These are phyloP conservation scores for Scolopax mira DNA, from an alignment of 2,113 vertebrate genomes.

Conservation along the genomic window DNA sequence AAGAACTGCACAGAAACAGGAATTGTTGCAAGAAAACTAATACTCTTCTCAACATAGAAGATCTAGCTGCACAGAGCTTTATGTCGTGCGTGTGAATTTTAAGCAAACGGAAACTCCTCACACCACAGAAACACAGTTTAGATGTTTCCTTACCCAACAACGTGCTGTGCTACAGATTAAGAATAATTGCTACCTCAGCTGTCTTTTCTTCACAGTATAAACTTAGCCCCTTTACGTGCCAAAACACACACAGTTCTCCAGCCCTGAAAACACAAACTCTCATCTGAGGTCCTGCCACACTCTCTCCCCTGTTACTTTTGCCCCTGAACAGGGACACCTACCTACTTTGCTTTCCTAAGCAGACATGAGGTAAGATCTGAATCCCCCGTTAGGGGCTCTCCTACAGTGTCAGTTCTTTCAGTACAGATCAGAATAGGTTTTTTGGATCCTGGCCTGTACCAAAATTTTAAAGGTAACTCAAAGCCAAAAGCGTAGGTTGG, in stretches of 20 bases:
- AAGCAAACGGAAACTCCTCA: neutral
- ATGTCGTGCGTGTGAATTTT: fast-evolving
- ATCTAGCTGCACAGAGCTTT: neutral
- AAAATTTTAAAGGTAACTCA: neutral
- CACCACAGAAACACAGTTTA: neutral
- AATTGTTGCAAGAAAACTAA: neutral
- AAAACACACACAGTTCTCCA: neutral
- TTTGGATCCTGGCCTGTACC: neutral
- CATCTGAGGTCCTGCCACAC: fast-evolving
- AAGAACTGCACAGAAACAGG: neutral
- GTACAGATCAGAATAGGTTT: neutral
- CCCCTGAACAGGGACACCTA: neutral
- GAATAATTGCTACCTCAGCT: neutral
- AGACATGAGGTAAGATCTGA: fast-evolving
- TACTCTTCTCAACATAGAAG: neutral
- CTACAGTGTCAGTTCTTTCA: neutral
- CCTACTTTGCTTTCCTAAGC: neutral
- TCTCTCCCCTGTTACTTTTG: neutral
- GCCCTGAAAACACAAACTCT: neutral
- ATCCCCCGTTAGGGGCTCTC: neutral
- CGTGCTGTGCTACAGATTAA: neutral
- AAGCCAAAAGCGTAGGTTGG: neutral
- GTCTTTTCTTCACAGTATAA: neutral
- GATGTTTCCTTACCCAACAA: neutral
- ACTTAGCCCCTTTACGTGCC: neutral